These are phyloP conservation scores for Microtus montanus DNA, from an alignment of 2,113 vertebrate species.

Conservation along the genomic window DNA sequence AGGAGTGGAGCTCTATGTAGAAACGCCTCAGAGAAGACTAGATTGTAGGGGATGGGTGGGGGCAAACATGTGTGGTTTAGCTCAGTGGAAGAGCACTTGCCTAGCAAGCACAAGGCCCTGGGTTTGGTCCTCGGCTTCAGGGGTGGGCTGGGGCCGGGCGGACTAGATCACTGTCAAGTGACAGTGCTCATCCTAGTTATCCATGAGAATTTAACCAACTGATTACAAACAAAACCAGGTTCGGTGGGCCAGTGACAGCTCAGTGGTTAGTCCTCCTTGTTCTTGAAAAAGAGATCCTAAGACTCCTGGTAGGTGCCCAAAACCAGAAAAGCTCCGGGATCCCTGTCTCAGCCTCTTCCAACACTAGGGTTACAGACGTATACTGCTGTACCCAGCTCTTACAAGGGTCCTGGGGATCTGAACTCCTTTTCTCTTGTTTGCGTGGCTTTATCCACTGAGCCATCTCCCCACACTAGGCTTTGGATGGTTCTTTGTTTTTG, in stretches of 20 bases:
- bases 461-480: neutral
- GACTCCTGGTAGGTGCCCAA: neutral
- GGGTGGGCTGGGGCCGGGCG: accelerated
- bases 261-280: neutral
- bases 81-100: neutral
- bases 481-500: neutral
- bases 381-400: too few relatives aligned
- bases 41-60: neutral
- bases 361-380: neutral
- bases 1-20: neutral
- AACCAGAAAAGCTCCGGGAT: neutral
- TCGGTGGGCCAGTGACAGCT: neutral
- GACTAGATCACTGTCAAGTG: neutral
- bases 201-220: neutral
- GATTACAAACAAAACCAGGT: neutral
- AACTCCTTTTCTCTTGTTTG: neutral
- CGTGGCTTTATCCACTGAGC: neutral
- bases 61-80: neutral
- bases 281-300: neutral
- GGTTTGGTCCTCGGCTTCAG: neutral
- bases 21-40: neutral
- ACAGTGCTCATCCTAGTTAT: neutral
- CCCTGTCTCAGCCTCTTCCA: neutral
- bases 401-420: neutral
- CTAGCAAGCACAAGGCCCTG: neutral